Percentiles rank a stretch among this genome's conserved stretches.
These are phyloP conservation scores for Numida meleagris DNA, from an alignment of 2,113 vertebrate genomes.

Conservation along the genomic window DNA sequence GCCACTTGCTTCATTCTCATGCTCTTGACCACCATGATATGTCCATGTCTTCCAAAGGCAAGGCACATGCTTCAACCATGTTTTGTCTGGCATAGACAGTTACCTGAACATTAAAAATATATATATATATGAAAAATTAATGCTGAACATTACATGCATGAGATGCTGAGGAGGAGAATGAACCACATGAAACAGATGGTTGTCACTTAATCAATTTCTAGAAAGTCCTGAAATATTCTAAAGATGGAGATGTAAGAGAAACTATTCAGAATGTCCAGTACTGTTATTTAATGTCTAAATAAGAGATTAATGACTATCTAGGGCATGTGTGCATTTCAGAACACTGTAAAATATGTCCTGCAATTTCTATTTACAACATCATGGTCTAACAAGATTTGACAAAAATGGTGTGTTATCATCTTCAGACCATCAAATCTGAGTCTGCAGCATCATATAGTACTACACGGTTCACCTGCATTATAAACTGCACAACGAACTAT, in stretches of 20 bases:
- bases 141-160: not conserved
- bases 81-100: not conserved
- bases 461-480: conserved; percentile 20
- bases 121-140: not conserved
- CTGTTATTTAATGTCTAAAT: not conserved
- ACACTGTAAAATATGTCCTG: not conserved
- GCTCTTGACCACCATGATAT: not conserved
- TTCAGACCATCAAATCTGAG: not conserved
- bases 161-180: not conserved
- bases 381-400: not conserved
- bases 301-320: conserved; percentile 2
- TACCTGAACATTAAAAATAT: not conserved
- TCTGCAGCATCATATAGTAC: not conserved
- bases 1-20: not conserved
- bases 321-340: not conserved
- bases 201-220: not conserved
- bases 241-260: not conserved
- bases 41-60: not conserved
- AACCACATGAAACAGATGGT: not conserved
- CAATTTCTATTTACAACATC: conserved; percentile 12
- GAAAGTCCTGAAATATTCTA: not conserved
- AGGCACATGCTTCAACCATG: not conserved
- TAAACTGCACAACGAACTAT: not conserved
- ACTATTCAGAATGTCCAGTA: not conserved
- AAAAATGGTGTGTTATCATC: not conserved